Evolutionary conservation across 1,140 invertebrate species (phyloP).

Genomic region (Apis florea): DNA sequence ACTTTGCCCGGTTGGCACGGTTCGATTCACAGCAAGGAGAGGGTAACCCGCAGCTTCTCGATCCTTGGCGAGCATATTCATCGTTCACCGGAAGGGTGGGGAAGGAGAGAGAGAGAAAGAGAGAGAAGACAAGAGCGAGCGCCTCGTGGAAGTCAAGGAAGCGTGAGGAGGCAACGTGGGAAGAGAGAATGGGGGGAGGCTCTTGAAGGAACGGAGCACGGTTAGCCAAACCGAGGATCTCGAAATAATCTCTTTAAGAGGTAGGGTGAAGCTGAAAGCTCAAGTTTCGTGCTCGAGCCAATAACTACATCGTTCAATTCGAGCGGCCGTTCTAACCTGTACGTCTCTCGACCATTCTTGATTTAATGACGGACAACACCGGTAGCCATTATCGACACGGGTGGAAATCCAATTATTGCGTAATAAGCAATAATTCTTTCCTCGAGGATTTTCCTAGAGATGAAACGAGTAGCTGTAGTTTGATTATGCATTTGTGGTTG

Average conservation of each 20-base stretch:
- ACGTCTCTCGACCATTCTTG: conserved; percentile 32
- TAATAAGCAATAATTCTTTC: background rate
- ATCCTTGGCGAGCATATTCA: conserved; percentile 45
- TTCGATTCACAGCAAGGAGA: conserved; percentile 32
- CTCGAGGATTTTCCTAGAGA: background rate
- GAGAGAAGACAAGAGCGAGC: conserved; percentile 52
- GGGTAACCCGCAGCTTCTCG: conserved; percentile 26
- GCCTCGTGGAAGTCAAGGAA: conserved; percentile 61
- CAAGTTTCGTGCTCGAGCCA: conserved; percentile 46
- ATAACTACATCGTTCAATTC: conserved; percentile 29
- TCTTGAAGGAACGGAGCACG: conserved; percentile 53
- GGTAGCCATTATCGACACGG: background rate
- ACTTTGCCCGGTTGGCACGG: background rate
- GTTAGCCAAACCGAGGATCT: conserved; percentile 52
- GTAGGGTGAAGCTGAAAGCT: conserved; percentile 45
- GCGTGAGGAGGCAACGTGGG: conserved; percentile 50
- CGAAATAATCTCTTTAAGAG: conserved; percentile 68
- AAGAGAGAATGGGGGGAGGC: conserved; percentile 56
- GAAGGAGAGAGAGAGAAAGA: too few relatives aligned
- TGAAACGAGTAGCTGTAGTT: too few relatives aligned
- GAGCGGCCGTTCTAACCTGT: background rate
- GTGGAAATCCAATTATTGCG: background rate
- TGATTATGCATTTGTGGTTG: too few relatives aligned
- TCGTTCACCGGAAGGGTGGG: conserved; percentile 49
- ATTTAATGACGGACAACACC: conserved; percentile 18